Base-by-base conservation (phyloP, 2,797 vertebrate genomes). In the Cirrhinus mrigala region DNA sequence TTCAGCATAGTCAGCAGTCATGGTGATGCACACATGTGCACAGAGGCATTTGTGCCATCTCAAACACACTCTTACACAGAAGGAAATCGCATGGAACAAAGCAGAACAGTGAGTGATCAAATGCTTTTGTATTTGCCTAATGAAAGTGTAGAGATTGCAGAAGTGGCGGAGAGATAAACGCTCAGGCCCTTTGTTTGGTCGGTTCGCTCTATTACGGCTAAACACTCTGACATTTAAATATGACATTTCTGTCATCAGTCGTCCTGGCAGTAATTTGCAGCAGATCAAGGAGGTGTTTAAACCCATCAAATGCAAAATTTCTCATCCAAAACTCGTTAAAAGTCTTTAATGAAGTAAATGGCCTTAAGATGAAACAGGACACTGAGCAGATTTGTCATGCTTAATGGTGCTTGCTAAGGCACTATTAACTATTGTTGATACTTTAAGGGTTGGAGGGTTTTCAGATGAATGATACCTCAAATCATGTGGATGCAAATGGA, bases 1-100 rank as follows among this genome's bases (percentile, higher is more conserved):
- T 86, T 69, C 24, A 64, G 85, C 86, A 64, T 46, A 29, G 80
- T 88, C 83, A 89, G 89, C 89, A 89, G 81, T 84, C 62, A 62
- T 76, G 66, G 20, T 4, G 68, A 84, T 44, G 79, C 56, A 33
- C 64, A 48, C 37, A 22, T 8, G 3, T 77, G 40, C 83, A 56
- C 74, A 62, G 40, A 71, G 37, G 62, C 62, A 46, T 29, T 73
- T 52, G 33, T 58, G 37, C 48, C 75, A 16, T 60, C 52, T 48
- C 52, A 64, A 50, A 79, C 58, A 69, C 71, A 75, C 69, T 85
- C 71, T 66, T 77, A 76, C 74, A 71, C 48, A 66, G 40, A 83
- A 10, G n/a, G 48, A 44, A 27, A 58, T 64, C 56, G 73, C 24
- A 54, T 48, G 50, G 62, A 81, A 87, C 79, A 85, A 83, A 69